phyloP scores from a whole-genome alignment of 2,797 vertebrate genomes.

The Anas flavirostris region DNA sequence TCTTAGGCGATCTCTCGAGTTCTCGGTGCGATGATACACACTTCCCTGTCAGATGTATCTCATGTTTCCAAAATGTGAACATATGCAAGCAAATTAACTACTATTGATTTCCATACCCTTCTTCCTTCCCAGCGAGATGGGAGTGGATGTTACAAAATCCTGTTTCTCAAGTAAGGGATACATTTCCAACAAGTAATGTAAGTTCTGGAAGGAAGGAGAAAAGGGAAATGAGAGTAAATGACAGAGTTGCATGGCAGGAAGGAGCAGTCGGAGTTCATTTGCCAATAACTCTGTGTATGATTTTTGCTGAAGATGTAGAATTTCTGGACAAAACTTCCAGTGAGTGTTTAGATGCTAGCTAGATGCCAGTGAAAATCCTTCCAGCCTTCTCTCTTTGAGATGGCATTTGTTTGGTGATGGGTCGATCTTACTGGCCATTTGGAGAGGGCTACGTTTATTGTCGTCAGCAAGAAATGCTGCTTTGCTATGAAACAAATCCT shows the following conservation, averaged over 20 bases:
- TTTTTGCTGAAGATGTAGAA: conserved; percentile 28
- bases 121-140: neutral
- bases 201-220: neutral
- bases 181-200: neutral
- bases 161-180: neutral
- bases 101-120: neutral
- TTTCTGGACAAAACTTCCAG: neutral
- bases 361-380: neutral
- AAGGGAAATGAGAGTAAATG: conserved; percentile 3
- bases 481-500: neutral
- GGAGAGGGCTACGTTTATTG: neutral
- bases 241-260: neutral
- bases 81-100: neutral
- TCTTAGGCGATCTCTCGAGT: neutral
- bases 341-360: neutral
- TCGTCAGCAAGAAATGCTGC: neutral
- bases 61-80: neutral
- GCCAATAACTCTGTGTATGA: neutral
- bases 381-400: neutral
- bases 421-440: neutral
- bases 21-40: neutral
- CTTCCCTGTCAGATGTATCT: neutral
- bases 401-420: neutral
- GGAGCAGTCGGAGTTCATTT: conserved; percentile 27
- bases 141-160: neutral